Conservation (phyloP, 2,888 invertebrate genomes). For the Scrobipalpa costella region DNA sequence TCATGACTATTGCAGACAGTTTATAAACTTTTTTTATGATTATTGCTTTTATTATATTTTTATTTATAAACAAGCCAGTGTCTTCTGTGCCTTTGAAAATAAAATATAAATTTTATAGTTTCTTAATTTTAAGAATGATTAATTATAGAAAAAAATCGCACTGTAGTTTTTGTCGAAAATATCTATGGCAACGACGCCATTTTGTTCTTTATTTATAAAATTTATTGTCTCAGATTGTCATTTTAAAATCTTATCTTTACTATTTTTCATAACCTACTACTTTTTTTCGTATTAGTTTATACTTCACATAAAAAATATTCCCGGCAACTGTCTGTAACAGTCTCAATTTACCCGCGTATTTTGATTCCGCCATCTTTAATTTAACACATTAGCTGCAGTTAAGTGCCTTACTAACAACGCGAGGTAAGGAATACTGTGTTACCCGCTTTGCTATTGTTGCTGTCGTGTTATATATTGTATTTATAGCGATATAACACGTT, state of each 20-base stretch:
- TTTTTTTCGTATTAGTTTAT: not conserved
- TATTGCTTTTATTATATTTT: not conserved
- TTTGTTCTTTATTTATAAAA: no score
- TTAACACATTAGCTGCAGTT: slow-evolving; percentile 37
- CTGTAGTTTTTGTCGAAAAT: no score
- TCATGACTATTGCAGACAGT: slow-evolving; percentile 30
- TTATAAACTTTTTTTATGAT: not conserved
- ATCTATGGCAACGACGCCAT: no score
- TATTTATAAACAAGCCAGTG: no score
- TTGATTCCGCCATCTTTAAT: slow-evolving; percentile 33
- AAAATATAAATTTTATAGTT: no score
- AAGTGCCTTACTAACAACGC: slow-evolving; percentile 42
- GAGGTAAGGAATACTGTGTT: slow-evolving; percentile 37
- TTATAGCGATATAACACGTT: slow-evolving; percentile 13
- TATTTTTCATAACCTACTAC: not conserved
- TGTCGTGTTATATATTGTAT: slow-evolving; percentile 26
- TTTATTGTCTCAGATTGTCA: no score
- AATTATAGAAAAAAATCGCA: no score
- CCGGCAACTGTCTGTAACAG: not conserved
- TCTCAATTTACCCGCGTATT: not conserved
- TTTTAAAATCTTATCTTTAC: no score
- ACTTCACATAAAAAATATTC: no score
- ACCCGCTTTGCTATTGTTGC: slow-evolving; percentile 18
- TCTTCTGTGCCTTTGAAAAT: no score
- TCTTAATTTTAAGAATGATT: no score